Evolutionary conservation across 2,888 invertebrate genomes (phyloP).

Genomic region (Beris chalybata): DNA sequence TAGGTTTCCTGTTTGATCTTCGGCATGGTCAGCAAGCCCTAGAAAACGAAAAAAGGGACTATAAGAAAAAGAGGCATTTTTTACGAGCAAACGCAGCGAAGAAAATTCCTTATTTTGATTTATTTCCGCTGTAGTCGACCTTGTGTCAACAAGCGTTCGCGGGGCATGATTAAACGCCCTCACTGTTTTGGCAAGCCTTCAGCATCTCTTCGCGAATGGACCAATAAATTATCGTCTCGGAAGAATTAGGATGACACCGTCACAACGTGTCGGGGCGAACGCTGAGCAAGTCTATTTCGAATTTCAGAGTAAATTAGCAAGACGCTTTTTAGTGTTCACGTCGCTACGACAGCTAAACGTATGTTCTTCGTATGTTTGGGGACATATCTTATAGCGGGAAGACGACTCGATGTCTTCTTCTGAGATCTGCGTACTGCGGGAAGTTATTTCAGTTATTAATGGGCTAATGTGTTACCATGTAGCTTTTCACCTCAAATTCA

Average conservation of each 20-base stretch:
- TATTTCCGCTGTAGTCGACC: no score
- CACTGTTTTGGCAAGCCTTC: conserved; percentile 28
- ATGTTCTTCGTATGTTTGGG: conserved; percentile 17
- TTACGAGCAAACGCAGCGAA: no score
- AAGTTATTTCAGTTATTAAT: conserved; percentile 27
- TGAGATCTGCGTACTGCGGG: conserved; percentile 7
- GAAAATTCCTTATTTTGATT: no score
- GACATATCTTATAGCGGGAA: conserved; percentile 18
- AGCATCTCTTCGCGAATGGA: conserved; percentile 11
- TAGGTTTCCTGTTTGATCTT: conserved; percentile 37
- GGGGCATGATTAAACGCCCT: conserved; percentile 11
- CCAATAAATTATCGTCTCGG: conserved; percentile 26
- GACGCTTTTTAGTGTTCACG: not conserved
- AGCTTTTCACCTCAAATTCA: conserved; percentile 9
- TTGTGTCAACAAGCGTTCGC: no score
- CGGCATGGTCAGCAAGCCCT: conserved; percentile 33
- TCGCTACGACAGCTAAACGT: conserved; percentile 15
- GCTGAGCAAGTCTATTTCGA: conserved; percentile 7
- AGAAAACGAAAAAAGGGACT: conserved; percentile 8
- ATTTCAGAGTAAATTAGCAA: conserved; percentile 23
- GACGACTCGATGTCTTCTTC: not conserved
- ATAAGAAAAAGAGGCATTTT: not conserved
- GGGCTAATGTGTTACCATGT: conserved; percentile 29
- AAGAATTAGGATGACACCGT: conserved; percentile 25
- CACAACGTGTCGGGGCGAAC: conserved; percentile 12